A percentile compares a stretch with the other conserved stretches of the same genome.
Evolutionary conservation across 2,113 vertebrate genomes (phyloP).

Genomic region (Paedocypris sp.): DNA sequence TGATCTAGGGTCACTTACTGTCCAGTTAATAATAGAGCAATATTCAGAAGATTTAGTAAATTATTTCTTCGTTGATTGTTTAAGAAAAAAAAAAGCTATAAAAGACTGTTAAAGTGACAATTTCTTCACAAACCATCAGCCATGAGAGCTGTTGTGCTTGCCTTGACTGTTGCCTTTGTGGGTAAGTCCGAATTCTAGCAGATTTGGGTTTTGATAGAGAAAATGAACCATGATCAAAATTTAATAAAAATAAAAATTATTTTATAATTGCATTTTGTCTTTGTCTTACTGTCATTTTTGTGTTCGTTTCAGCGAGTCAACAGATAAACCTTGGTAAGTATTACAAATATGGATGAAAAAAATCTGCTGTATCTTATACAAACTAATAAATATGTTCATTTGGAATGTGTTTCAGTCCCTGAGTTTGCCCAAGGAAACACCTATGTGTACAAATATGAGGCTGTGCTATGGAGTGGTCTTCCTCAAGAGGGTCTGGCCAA

Average conservation of each 20-base stretch:
- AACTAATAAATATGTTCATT: not conserved
- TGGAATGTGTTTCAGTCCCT: slow-evolving; percentile 54
- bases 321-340: slow-evolving; percentile 33
- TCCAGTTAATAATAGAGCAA: no score
- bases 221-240: no score
- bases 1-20: no score
- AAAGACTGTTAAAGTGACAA: slow-evolving; percentile 38
- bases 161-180: slow-evolving; percentile 63
- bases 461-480: slow-evolving; percentile 55
- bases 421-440: slow-evolving; percentile 50
- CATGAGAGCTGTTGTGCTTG: slow-evolving; percentile 70
- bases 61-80: no score
- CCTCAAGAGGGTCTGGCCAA: slow-evolving; percentile 57
- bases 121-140: slow-evolving; percentile 31
- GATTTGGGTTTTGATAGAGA: no score
- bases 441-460: slow-evolving; percentile 64
- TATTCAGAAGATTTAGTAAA: no score
- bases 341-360: not conserved
- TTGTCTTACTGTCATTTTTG: no score
- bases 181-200: no score
- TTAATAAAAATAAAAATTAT: no score
- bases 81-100: no score
- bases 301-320: slow-evolving; percentile 40
- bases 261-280: no score
- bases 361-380: not conserved